A percentile compares a stretch with the other conserved stretches of the same genome.
Conservation (phyloP, 2,888 invertebrate genomes). For the Tortrix viridana region DNA sequence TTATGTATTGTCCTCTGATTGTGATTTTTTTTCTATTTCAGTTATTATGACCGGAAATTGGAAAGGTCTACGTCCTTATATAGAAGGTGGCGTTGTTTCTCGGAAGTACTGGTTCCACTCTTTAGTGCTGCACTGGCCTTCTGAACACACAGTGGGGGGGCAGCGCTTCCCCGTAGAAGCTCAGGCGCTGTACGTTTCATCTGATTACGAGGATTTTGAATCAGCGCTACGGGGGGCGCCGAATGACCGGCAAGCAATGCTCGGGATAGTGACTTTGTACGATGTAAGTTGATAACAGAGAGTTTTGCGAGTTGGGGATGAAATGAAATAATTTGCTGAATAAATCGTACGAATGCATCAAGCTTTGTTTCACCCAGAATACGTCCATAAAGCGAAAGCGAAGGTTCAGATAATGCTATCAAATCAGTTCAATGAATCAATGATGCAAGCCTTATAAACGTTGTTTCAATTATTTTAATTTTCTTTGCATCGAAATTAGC, state of each 20-base stretch:
- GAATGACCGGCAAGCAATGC: constrained; percentile 61
- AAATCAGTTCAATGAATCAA: too few species aligned
- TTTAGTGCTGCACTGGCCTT: constrained; percentile 61
- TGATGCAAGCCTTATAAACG: too few species aligned
- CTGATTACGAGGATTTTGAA: constrained; percentile 56
- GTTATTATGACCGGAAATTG: constrained; percentile 61
- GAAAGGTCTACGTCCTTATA: constrained; percentile 53
- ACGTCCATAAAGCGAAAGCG: too few species aligned
- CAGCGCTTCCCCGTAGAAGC: constrained; percentile 64
- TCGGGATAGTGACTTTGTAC: constrained; percentile 63
- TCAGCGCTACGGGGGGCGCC: constrained; percentile 54
- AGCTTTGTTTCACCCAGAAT: too few species aligned
- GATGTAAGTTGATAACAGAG: constrained; percentile 49
- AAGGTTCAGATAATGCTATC: too few species aligned
- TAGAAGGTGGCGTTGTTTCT: constrained; percentile 67
- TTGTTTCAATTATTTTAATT: too few species aligned
- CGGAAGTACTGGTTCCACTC: constrained; percentile 70
- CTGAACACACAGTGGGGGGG: constrained; percentile 63
- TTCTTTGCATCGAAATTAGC: too few species aligned
- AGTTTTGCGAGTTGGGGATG: too few species aligned
- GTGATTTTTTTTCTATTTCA: constrained; percentile 46
- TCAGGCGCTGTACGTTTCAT: constrained; percentile 62
- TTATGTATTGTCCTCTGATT: too few species aligned
- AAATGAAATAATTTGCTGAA: too few species aligned
- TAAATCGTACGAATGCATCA: too few species aligned